Evolutionary conservation across 2,797 vertebrate species (phyloP).

Genomic region (Hafferia zeledoni): DNA sequence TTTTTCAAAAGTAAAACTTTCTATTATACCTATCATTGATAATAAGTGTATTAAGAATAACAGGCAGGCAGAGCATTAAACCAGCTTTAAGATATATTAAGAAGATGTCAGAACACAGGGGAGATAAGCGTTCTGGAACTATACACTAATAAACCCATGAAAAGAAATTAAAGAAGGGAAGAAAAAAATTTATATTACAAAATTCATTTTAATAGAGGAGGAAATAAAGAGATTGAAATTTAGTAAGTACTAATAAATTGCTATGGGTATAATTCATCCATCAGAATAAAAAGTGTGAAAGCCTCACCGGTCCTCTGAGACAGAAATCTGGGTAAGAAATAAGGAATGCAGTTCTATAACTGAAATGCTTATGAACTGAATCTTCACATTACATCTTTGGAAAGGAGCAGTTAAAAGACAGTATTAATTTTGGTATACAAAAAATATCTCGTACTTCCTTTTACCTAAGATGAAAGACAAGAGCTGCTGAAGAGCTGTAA

Average conservation of each 20-base stretch:
- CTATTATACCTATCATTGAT: conserved; percentile 48
- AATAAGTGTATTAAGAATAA: conserved; percentile 34
- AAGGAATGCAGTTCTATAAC: not conserved
- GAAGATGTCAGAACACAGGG: conserved; percentile 14
- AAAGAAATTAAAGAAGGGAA: conserved; percentile 2
- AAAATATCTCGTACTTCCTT: not conserved
- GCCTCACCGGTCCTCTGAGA: not conserved
- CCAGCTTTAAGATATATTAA: conserved; percentile 35
- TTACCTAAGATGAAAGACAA: not conserved
- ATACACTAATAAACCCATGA: conserved; percentile 3
- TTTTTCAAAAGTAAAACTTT: conserved; percentile 60
- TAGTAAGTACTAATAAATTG: conserved; percentile 21
- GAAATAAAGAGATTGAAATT: conserved; percentile 19
- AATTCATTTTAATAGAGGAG: conserved; percentile 10
- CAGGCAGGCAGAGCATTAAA: conserved; percentile 14
- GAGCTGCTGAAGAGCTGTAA: not conserved
- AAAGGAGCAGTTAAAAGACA: not conserved
- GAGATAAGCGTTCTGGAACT: conserved; percentile 37
- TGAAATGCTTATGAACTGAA: not conserved
- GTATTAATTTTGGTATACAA: not conserved
- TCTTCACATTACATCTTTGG: not conserved
- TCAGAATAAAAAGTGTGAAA: not conserved
- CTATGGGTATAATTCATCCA: not conserved
- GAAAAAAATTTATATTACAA: not conserved
- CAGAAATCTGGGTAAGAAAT: not conserved